Evolutionary conservation across 2,797 vertebrate genomes (phyloP).

Genomic region (Mastacembelus armatus): DNA sequence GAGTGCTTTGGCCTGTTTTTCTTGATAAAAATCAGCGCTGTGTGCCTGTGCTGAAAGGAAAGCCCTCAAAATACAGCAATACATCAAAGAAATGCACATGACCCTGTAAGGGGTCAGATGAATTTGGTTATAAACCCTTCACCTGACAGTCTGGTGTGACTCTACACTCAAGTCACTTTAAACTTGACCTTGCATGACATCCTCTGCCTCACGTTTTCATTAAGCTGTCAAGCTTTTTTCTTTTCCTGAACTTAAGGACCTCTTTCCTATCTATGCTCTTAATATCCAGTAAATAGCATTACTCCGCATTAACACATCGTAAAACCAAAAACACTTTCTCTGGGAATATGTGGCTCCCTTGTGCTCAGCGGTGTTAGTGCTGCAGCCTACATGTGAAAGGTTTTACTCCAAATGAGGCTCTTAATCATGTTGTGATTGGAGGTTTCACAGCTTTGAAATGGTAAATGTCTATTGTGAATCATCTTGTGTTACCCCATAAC

Average conservation of each 20-base stretch:
- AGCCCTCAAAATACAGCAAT: conserved; percentile 19
- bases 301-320: conserved; percentile 59
- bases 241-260: conserved; percentile 49
- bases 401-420: conserved; percentile 21
- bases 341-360: conserved; percentile 36
- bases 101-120: neutral
- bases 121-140: neutral
- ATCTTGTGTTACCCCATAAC: neutral
- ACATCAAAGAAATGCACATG: conserved; percentile 11
- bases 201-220: conserved; percentile 14
- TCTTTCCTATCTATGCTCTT: conserved; percentile 59
- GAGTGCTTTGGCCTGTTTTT: neutral
- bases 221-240: conserved; percentile 9
- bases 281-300: conserved; percentile 53
- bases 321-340: conserved; percentile 46
- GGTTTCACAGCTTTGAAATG: neutral
- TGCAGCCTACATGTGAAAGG: neutral
- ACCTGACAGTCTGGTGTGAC: neutral
- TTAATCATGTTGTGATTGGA: conserved; percentile 13
- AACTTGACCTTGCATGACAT: conserved; percentile 41
- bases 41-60: neutral
- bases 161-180: neutral
- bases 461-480: neutral
- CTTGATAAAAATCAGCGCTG: neutral
- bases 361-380: neutral